Conservation (phyloP, 2,797 vertebrate genomes). For the Poecilia picta region DNA sequence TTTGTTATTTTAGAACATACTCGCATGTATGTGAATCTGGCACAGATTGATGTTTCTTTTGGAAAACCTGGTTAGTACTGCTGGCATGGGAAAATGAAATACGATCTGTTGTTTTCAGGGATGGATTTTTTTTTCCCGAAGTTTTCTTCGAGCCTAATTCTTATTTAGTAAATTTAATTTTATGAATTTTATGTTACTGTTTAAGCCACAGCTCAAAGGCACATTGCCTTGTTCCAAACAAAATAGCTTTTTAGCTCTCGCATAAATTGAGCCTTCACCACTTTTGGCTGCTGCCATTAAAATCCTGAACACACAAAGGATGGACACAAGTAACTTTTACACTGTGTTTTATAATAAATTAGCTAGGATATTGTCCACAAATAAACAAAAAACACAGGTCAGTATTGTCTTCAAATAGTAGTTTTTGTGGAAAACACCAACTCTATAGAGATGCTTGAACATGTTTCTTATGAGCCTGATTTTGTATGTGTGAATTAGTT, state of each 20-base stretch:
- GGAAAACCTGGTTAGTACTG: background rate
- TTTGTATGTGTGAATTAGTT: background rate
- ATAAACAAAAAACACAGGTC: background rate
- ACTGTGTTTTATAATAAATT: background rate
- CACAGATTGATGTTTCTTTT: background rate
- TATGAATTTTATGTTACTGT: background rate
- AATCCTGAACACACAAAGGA: background rate
- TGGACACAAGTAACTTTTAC: background rate
- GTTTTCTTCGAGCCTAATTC: background rate
- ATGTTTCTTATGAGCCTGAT: background rate
- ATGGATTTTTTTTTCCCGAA: background rate
- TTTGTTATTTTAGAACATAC: background rate
- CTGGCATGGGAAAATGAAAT: background rate
- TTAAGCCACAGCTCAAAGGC: background rate
- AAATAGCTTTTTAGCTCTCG: background rate
- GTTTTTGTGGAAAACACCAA: background rate
- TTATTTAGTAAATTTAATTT: background rate
- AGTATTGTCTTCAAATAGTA: background rate
- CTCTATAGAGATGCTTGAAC: background rate
- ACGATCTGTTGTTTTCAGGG: background rate
- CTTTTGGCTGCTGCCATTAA: background rate
- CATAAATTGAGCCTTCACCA: background rate
- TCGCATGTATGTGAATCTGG: background rate
- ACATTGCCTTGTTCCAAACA: background rate
- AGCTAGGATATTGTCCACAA: background rate